phyloP scores from a whole-genome alignment of 2,797 vertebrate species.

The Myotis myotis region DNA sequence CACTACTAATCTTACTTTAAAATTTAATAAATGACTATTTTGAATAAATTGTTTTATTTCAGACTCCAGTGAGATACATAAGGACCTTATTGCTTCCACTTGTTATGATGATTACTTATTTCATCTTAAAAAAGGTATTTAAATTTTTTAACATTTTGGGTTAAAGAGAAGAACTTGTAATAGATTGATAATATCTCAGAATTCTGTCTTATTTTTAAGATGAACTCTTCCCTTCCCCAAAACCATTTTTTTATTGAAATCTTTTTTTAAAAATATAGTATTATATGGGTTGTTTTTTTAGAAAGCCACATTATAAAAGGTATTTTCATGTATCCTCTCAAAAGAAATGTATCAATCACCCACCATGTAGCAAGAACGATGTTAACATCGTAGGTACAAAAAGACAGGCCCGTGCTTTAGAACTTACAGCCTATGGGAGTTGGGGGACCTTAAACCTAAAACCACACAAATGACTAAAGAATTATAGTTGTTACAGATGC shows the following conservation, averaged over 20 bases:
- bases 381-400: neutral
- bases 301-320: neutral
- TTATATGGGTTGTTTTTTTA: neutral
- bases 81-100: conserved; percentile 91
- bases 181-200: neutral
- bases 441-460: neutral
- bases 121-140: conserved; percentile 87
- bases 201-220: neutral
- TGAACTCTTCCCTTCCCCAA: neutral
- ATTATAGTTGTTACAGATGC: neutral
- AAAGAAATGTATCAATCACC: neutral
- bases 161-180: neutral
- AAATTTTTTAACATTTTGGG: neutral
- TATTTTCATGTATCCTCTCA: conserved; percentile 7
- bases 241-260: neutral
- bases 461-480: neutral
- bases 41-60: conserved; percentile 72
- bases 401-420: neutral
- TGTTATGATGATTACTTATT: conserved; percentile 85
- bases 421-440: neutral
- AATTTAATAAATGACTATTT: conserved; percentile 36
- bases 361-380: neutral
- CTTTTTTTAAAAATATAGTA: neutral
- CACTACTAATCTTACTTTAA: neutral
- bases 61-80: conserved; percentile 90